phyloP scores from a whole-genome alignment of 2,113 vertebrate genomes.

The Alethe diademata region DNA sequence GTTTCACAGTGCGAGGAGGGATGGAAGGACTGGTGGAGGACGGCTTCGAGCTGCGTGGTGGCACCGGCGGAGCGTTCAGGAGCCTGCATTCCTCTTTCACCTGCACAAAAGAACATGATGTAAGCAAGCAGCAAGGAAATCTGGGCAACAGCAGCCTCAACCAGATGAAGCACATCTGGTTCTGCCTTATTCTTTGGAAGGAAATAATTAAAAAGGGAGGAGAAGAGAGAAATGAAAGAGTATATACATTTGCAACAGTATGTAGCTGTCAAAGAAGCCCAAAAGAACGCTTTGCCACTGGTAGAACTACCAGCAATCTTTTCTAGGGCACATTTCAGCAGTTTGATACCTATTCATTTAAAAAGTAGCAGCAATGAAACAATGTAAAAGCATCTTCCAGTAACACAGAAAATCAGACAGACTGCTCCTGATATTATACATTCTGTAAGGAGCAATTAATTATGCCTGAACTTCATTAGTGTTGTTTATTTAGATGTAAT shows the following conservation, averaged over 20 bases:
- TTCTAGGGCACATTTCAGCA: not conserved
- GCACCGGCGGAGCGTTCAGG: slow-evolving; percentile 94
- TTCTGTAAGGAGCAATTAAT: not conserved
- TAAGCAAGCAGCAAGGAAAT: slow-evolving; percentile 5
- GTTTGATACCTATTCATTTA: not conserved
- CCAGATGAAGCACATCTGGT: not conserved
- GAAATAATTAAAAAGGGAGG: slow-evolving; percentile 3
- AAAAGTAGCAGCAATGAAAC: not conserved
- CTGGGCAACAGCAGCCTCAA: not conserved
- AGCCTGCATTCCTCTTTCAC: slow-evolving; percentile 97
- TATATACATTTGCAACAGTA: not conserved
- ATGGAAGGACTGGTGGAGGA: slow-evolving; percentile 80
- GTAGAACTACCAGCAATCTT: not conserved
- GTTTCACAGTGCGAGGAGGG: slow-evolving; percentile 80
- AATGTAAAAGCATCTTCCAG: not conserved
- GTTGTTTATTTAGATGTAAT: not conserved
- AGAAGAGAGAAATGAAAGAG: not conserved
- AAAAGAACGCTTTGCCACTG: not conserved
- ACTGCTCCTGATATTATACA: not conserved
- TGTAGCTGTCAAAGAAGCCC: not conserved
- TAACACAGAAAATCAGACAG: not conserved
- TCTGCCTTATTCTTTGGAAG: not conserved
- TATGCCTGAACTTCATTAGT: not conserved
- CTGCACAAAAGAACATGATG: slow-evolving; percentile 70
- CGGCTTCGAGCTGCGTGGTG: slow-evolving; percentile 90